These are phyloP conservation scores for Brachyistius frenatus DNA, from an alignment of 2,113 vertebrate genomes.

Conservation along the genomic window DNA sequence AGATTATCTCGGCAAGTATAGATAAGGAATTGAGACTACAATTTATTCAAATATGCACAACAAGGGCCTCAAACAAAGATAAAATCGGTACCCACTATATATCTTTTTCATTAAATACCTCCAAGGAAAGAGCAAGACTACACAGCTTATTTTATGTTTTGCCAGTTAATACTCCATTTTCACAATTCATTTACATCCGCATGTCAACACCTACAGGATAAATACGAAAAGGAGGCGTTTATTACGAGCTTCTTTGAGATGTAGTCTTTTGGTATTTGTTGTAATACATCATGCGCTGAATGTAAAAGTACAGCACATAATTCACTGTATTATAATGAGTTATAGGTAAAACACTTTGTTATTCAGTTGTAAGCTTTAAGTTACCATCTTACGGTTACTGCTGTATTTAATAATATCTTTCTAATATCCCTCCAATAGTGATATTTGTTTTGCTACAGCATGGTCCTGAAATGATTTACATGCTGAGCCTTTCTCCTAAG, in stretches of 20 bases:
- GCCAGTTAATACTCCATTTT: background rate
- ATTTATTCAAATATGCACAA: background rate
- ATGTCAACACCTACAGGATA: background rate
- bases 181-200: background rate
- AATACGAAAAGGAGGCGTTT: no score
- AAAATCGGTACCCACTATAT: no score
- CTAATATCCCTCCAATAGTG: background rate
- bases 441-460: background rate
- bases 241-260: no score
- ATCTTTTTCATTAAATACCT: background rate
- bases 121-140: background rate
- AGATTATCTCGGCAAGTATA: background rate
- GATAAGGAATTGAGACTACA: no score
- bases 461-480: constrained; percentile 28
- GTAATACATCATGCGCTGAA: background rate
- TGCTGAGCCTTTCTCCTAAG: constrained; percentile 16
- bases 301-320: background rate
- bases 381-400: background rate
- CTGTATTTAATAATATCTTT: background rate
- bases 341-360: background rate
- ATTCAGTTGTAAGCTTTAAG: background rate
- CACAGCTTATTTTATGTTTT: background rate
- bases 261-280: background rate
- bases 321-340: background rate
- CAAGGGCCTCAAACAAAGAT: background rate